Evolutionary conservation across 2,797 vertebrate genomes (phyloP), one percentile per base, ranked within the genome.

Genomic region (Neosalanx taihuensis): DNA sequence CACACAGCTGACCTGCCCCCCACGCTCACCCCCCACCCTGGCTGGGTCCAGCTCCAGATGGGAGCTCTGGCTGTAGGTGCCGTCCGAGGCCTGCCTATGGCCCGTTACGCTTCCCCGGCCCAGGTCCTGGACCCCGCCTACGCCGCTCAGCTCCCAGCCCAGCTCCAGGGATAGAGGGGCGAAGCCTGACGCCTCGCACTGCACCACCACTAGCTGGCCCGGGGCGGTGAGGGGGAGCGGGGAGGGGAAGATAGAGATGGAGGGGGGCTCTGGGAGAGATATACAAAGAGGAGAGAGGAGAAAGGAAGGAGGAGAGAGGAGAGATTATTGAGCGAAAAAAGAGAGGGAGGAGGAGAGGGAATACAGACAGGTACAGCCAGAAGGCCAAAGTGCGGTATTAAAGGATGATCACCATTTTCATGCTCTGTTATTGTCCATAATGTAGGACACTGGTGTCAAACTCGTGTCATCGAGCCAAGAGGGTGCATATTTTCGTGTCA

Each of bases 121-220:
- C 77, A 87, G 86, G 15, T 70, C 13, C 0, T 35, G 81, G 66
- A 72, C 71, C 74, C 76, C 91, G 0, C 90, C 82, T 0, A 81
- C 70, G 0, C 79, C 88, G 79, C 76, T 86, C 62, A 91, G 93
- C 92, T 95, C 89, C 90, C 85, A 97, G 86, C 56, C 81, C 75
- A 93, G 77, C 7, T 92, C 83, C 85, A 94, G 84, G 4, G 88
- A 74, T 1, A 92, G 86, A 5, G 96, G 95, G 9, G 87, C 88
- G 29, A 94, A 95, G 70, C 92, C 93, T 0, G 92, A 91, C 3
- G 93, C 87, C 0, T 92, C 90, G 37, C 96, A 96, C 69, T 88
- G 78, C 71, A 95, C 68, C 0, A 0, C 84, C 18, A 88, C 20
- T 2, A 78, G 72, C 79, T 94, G 91, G 4, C 93, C 93, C 0